A percentile compares a stretch with the other conserved stretches of the same genome.
Conservation (phyloP, 2,113 vertebrate species). For the Apaloderma vittatum region DNA sequence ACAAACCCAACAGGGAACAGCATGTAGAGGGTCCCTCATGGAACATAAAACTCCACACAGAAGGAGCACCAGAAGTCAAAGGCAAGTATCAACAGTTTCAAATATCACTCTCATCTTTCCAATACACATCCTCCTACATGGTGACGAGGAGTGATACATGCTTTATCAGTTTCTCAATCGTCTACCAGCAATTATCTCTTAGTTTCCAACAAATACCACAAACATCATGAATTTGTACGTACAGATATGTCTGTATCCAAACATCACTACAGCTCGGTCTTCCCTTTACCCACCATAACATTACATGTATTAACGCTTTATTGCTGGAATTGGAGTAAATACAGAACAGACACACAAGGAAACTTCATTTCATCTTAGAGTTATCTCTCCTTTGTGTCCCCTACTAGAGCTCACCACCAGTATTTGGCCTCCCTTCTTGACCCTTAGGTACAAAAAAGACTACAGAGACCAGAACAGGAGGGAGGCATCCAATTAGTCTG, state of each 20-base stretch:
- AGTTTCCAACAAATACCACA: not conserved
- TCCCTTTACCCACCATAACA: not conserved
- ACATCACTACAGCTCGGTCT: not conserved
- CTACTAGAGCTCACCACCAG: not conserved
- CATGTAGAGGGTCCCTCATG: not conserved
- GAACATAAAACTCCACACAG: not conserved
- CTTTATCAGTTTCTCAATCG: not conserved
- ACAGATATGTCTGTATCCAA: not conserved
- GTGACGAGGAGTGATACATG: not conserved
- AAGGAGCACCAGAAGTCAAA: not conserved
- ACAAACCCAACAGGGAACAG: not conserved
- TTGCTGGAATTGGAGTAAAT: not conserved
- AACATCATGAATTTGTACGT: fast-evolving
- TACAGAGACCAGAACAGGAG: not conserved
- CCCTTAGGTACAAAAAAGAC: not conserved
- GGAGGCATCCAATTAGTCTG: not conserved
- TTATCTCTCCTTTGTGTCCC: not conserved
- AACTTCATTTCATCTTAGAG: too few relatives aligned
- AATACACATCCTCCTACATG: not conserved
- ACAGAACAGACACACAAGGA: not conserved
- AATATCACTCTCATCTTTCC: not conserved
- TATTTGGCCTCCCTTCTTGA: not conserved
- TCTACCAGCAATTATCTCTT: not conserved
- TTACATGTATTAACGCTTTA: not conserved
- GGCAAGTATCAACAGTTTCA: not conserved